These are phyloP conservation scores for Elgaria multicarinata DNA, from an alignment of 2,113 vertebrate genomes.

Conservation along the genomic window DNA sequence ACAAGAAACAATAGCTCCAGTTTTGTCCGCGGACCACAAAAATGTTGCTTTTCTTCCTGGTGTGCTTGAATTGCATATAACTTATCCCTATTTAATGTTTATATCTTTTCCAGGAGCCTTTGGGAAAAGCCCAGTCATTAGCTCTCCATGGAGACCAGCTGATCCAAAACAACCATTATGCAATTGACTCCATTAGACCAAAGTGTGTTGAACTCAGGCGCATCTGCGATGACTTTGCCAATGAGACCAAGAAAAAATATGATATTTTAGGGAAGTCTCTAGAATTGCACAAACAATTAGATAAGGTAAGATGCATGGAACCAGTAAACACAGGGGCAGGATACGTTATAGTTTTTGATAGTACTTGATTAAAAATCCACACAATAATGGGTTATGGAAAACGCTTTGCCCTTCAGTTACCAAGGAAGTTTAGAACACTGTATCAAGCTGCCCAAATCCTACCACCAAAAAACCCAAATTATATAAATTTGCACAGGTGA, in stretches of 20 bases:
- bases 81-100: background rate
- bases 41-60: background rate
- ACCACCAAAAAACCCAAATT: background rate
- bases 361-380: background rate
- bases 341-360: background rate
- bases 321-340: background rate
- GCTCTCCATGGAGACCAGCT: slow-evolving; percentile 91
- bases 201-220: slow-evolving; percentile 92
- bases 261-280: slow-evolving; percentile 89
- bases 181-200: slow-evolving; percentile 90
- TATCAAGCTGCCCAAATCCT: background rate
- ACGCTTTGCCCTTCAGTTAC: too few relatives aligned
- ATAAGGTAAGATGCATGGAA: slow-evolving; percentile 78
- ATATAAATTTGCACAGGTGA: background rate
- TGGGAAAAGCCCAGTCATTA: slow-evolving; percentile 91
- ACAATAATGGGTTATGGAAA: background rate
- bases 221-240: slow-evolving; percentile 92
- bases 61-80: background rate
- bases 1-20: background rate
- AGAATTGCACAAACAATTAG: slow-evolving; percentile 87
- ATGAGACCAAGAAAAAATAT: slow-evolving; percentile 89
- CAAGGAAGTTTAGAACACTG: background rate
- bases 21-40: background rate
- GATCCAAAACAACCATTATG: slow-evolving; percentile 93
- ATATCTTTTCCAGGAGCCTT: slow-evolving; percentile 75